A percentile compares a stretch with the other conserved stretches of the same genome.
Conservation (phyloP, 2,888 invertebrate genomes). For the Xanthia icteritia region DNA sequence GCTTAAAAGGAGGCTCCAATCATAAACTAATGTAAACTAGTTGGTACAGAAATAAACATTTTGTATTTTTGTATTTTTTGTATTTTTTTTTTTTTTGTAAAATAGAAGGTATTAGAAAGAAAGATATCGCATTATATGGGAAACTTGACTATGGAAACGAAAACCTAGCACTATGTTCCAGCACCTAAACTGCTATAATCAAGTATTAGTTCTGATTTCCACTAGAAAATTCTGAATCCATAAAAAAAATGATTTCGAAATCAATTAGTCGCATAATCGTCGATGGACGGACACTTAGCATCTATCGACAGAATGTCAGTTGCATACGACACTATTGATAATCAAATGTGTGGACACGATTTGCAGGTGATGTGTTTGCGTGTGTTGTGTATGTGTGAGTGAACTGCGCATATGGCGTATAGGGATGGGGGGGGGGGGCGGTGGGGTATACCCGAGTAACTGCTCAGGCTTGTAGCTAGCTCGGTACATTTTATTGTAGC, state of each 20-base stretch:
- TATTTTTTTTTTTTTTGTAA: too few species aligned
- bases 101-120: neutral
- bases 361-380: slow-evolving; percentile 76
- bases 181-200: neutral
- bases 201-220: neutral
- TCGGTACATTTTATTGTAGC: slow-evolving; percentile 90
- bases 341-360: slow-evolving; percentile 77
- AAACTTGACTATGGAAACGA: neutral
- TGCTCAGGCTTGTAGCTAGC: slow-evolving; percentile 89
- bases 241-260: slow-evolving; percentile 47
- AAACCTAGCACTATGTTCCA: neutral
- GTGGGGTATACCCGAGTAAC: slow-evolving; percentile 82
- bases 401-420: slow-evolving; percentile 85
- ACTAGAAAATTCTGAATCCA: neutral
- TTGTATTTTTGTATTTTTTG: too few species aligned
- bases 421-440: slow-evolving; percentile 67
- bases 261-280: slow-evolving; percentile 80
- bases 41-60: too few species aligned
- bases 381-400: slow-evolving; percentile 75
- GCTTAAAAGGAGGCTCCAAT: too few species aligned
- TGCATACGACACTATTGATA: slow-evolving; percentile 80
- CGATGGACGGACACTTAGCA: slow-evolving; percentile 70
- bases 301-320: slow-evolving; percentile 80
- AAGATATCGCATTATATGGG: neutral
- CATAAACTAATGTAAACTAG: too few species aligned